Evolutionary conservation across 92 coral and sea anemone species (phyloP).

Genomic region (Paragorgia papillata): DNA sequence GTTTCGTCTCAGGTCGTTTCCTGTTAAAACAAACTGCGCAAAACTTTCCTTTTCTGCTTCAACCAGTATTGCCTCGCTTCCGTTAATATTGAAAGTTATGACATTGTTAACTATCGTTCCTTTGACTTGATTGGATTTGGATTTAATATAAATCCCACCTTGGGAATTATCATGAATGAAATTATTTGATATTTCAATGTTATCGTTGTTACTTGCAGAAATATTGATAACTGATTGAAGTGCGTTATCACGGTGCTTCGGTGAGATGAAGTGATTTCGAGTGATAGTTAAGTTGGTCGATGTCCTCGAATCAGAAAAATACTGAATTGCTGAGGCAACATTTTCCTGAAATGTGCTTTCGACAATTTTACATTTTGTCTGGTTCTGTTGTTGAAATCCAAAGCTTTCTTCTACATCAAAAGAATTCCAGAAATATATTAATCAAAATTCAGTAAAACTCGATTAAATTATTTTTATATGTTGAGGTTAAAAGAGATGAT

Average conservation of each 20-base stretch:
- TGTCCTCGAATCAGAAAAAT: neutral
- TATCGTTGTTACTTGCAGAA: neutral
- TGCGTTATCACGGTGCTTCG: neutral
- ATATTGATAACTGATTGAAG: neutral
- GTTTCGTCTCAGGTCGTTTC: conserved; percentile 26
- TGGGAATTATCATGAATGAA: neutral
- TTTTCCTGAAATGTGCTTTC: neutral
- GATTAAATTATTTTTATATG: too few relatives aligned
- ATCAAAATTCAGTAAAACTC: too few relatives aligned
- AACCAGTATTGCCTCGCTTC: neutral
- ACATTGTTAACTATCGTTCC: neutral
- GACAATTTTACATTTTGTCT: neutral
- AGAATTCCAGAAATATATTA: too few relatives aligned
- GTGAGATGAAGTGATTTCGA: neutral
- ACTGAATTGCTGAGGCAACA: neutral
- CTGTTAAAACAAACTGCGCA: conserved; percentile 3
- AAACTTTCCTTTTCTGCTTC: neutral
- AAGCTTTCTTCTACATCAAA: too few relatives aligned
- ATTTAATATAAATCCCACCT: neutral
- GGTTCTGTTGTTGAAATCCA: too few relatives aligned
- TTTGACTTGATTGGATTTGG: neutral
- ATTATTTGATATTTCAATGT: neutral
- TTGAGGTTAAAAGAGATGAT: too few relatives aligned
- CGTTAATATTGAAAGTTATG: neutral
- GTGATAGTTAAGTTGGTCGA: neutral